Conservation (phyloP, 1,140 invertebrate species). For the Hydropsyche tenuis region DNA sequence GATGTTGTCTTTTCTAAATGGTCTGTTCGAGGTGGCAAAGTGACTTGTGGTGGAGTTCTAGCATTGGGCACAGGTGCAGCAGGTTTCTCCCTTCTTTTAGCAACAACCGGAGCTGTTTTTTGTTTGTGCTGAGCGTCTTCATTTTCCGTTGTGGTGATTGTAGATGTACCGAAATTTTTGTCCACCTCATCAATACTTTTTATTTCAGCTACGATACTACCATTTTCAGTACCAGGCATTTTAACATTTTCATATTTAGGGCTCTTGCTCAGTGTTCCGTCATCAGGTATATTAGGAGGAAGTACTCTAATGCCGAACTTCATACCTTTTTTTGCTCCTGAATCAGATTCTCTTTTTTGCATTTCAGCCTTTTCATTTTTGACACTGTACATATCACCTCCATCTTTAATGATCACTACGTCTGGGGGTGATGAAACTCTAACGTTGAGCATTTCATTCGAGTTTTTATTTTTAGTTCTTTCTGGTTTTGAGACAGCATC, state of each 20-base stretch:
- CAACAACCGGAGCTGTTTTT: slow-evolving; percentile 58
- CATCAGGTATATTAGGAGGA: slow-evolving; percentile 62
- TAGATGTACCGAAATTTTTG: slow-evolving; percentile 46
- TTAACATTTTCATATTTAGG: slow-evolving; percentile 52
- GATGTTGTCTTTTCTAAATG: not conserved
- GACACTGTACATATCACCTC: slow-evolving; percentile 49
- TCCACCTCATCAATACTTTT: slow-evolving; percentile 63
- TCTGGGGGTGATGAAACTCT: slow-evolving; percentile 44
- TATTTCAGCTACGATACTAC: slow-evolving; percentile 56
- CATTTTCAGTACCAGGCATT: slow-evolving; percentile 59
- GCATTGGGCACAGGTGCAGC: slow-evolving; percentile 61
- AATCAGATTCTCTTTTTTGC: slow-evolving; percentile 59
- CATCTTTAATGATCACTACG: slow-evolving; percentile 49
- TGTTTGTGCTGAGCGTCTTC: slow-evolving; percentile 55
- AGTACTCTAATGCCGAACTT: slow-evolving; percentile 77
- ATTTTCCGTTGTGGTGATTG: slow-evolving; percentile 45
- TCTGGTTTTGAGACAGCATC: slow-evolving; percentile 54
- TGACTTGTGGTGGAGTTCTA: slow-evolving; percentile 51
- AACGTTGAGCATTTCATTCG: slow-evolving; percentile 50
- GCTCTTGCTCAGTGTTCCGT: slow-evolving; percentile 56
- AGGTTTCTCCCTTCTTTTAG: slow-evolving; percentile 61
- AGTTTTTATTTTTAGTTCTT: slow-evolving; percentile 57
- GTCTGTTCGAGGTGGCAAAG: not conserved
- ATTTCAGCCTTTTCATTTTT: slow-evolving; percentile 58
- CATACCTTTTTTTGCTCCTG: slow-evolving; percentile 60